Evolutionary conservation across 2,797 vertebrate genomes (phyloP), one percentile per base, ranked within the genome.

Genomic region (Labroides dimidiatus): DNA sequence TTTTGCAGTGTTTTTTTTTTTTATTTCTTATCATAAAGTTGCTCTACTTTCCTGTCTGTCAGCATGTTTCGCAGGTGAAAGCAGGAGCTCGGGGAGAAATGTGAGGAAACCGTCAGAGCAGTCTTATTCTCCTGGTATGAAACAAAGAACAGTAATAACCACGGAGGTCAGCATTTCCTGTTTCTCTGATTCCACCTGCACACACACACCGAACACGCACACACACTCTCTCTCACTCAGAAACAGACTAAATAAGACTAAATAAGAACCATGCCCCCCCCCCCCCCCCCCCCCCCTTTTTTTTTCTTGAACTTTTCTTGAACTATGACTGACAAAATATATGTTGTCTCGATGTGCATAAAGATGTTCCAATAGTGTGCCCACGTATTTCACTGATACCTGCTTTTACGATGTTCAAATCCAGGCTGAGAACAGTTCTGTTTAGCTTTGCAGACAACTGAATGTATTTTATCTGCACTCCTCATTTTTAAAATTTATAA

Each of bases 131-230:
- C 47, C 72, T 10, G 73, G 65, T 82, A 20, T 63, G 68, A 91
- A 83, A 88, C 75, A 84, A 86, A 76, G 64, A 52, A 33, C 71
- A 45, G 75, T 77, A 84, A 89, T 84, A 77, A 88, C 81, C 58
- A 36, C 62, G 68, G 68, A 83, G 88, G 87, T 92, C 87, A 91
- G 90, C 84, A 73, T 75, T 89, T 88, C 87, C 69, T 82, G 75
- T 82, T 87, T 75, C 49, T 82, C 59, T 48, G 69, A 68, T 49
- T 81, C 49, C 30, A 64, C 61, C 16, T 52, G 16, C 72, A 20
- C 43, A 54, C 37, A 30, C 5, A 4, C 33, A 48, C 61, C n/a
- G 54, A 43, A 11, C 20, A 33, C n/a, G 15, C 57, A 19, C 72
- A 20, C 43, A 54, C 37, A 37, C 48, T 49, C 33, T 58, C 64